Percentiles rank a stretch among this genome's conserved stretches.
phyloP scores from a whole-genome alignment of 1,140 invertebrate species.

The Tyrophagus putrescentiae region DNA sequence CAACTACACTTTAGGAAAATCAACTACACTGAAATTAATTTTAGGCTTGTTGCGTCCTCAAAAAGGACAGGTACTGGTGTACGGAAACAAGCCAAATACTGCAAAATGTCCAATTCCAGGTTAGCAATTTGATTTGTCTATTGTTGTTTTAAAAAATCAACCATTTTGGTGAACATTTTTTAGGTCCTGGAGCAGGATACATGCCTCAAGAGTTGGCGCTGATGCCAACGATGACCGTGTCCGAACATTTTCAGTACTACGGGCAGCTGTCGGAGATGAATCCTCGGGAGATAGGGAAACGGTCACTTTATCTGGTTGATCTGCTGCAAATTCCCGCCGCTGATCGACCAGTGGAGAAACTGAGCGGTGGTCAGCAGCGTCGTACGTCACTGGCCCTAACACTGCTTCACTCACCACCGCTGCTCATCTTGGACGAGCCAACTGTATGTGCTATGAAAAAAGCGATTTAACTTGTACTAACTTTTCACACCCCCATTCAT shows the following conservation, averaged over 20 bases:
- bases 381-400: slow-evolving; percentile 80
- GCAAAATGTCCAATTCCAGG: slow-evolving; percentile 30
- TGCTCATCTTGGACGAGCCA: slow-evolving; percentile 37
- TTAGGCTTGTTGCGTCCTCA: slow-evolving; percentile 10
- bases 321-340: slow-evolving; percentile 16
- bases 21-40: slow-evolving; percentile 19
- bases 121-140: not conserved
- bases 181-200: slow-evolving; percentile 32
- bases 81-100: slow-evolving; percentile 1
- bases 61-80: slow-evolving; percentile 14
- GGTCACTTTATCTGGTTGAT: slow-evolving; percentile 18
- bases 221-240: slow-evolving; percentile 32
- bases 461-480: not conserved
- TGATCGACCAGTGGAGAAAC: not conserved
- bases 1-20: too few relatives aligned
- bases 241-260: slow-evolving; percentile 33
- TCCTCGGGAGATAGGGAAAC: slow-evolving; percentile 21
- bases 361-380: slow-evolving; percentile 76
- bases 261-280: slow-evolving; percentile 33
- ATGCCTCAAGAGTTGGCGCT: slow-evolving; percentile 37
- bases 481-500: slow-evolving; percentile 32
- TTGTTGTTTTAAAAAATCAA: not conserved
- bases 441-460: slow-evolving; percentile 26
- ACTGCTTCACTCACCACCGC: slow-evolving; percentile 65
- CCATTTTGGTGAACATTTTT: not conserved